phyloP scores from a whole-genome alignment of 2,888 invertebrate species.

The Fragum sueziense region DNA sequence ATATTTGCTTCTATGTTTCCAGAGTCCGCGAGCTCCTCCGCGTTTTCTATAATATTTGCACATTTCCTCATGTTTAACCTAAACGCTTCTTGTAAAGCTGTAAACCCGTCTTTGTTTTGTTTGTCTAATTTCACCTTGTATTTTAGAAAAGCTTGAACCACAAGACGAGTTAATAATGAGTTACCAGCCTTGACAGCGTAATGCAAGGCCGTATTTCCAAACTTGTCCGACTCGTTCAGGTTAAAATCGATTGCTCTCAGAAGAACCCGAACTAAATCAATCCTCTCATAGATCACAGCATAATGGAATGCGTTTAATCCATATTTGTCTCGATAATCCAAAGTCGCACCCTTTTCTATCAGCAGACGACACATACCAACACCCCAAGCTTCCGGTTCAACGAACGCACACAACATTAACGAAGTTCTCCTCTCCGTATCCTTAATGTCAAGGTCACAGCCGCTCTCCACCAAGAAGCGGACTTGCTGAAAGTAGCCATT shows the following conservation, averaged over 20 bases:
- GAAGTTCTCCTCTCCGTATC: slow-evolving; percentile 76
- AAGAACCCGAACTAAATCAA: slow-evolving; percentile 70
- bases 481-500: slow-evolving; percentile 79
- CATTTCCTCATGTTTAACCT: slow-evolving; percentile 56
- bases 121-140: slow-evolving; percentile 62
- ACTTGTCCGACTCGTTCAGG: slow-evolving; percentile 73
- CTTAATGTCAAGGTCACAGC: slow-evolving; percentile 70
- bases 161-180: slow-evolving; percentile 60
- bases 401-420: slow-evolving; percentile 77
- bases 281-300: slow-evolving; percentile 77
- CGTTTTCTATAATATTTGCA: slow-evolving; percentile 56
- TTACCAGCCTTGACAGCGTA: slow-evolving; percentile 77
- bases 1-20: slow-evolving; percentile 48
- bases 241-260: slow-evolving; percentile 80
- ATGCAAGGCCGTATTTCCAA: slow-evolving; percentile 80
- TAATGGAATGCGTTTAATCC: slow-evolving; percentile 80
- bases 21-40: slow-evolving; percentile 39
- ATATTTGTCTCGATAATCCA: slow-evolving; percentile 70
- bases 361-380: slow-evolving; percentile 78
- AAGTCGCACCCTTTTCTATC: slow-evolving; percentile 78
- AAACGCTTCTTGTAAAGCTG: slow-evolving; percentile 64
- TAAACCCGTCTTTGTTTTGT: slow-evolving; percentile 62
- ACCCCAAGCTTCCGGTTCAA: slow-evolving; percentile 78
- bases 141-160: slow-evolving; percentile 66
- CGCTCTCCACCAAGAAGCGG: slow-evolving; percentile 76